A percentile compares a stretch with the other conserved stretches of the same genome.
Conservation (phyloP, 2,797 vertebrate genomes). For the Notamacropus eugenii region DNA sequence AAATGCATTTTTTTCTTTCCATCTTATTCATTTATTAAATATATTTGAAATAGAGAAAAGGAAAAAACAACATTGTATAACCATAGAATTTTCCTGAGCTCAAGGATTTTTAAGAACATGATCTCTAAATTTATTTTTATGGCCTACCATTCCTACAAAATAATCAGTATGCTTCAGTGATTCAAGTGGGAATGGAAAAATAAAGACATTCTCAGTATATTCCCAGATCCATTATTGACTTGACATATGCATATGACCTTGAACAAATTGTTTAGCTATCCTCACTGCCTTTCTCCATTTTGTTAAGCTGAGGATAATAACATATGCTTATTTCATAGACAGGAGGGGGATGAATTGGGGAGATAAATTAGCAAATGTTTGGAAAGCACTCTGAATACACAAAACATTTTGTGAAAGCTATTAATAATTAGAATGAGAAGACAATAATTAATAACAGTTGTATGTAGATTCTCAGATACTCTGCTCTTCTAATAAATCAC, state of each 20-base stretch:
- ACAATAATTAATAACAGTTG: neutral
- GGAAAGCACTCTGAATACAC: conserved; percentile 5
- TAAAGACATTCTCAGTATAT: neutral
- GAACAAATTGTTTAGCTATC: neutral
- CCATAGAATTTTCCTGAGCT: neutral
- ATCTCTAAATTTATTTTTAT: neutral
- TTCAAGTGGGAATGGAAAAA: neutral
- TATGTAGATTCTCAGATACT: neutral
- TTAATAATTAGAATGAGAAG: neutral
- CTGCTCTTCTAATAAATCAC: neutral
- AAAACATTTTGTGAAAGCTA: neutral
- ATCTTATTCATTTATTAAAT: neutral
- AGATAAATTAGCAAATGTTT: neutral
- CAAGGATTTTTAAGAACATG: neutral
- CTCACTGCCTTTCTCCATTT: neutral
- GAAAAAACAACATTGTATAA: neutral
- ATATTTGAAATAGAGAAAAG: neutral
- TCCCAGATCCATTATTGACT: neutral
- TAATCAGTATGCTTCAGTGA: neutral
- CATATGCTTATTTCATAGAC: neutral
- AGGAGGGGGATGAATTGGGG: neutral
- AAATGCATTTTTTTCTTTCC: neutral
- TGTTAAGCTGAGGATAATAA: neutral
- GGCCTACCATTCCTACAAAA: neutral
- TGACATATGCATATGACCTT: neutral